Conservation (phyloP, 2,888 invertebrate genomes). For the Aphodius sticticus region DNA sequence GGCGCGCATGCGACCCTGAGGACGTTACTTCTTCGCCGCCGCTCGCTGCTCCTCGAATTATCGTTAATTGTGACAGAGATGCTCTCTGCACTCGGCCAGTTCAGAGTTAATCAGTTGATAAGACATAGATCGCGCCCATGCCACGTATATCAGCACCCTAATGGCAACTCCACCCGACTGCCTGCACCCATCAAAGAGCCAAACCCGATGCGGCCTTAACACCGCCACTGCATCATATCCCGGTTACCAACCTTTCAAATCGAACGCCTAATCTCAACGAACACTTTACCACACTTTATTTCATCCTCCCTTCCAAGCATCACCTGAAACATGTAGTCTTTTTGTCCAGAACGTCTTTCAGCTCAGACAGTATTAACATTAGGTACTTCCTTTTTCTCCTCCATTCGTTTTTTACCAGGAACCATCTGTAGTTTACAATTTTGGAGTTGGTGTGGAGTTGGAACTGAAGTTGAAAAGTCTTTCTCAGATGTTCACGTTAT, state of each 20-base stretch:
- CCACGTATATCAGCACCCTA: conserved; percentile 46
- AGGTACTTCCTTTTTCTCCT: too few species aligned
- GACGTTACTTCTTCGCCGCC: conserved; percentile 43
- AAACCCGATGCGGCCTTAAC: not conserved
- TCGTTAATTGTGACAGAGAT: conserved; percentile 55
- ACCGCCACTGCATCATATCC: not conserved
- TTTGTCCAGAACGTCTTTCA: too few species aligned
- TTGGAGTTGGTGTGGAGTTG: too few species aligned
- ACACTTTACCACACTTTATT: too few species aligned
- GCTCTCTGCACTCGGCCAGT: conserved; percentile 50
- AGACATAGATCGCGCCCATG: conserved; percentile 47
- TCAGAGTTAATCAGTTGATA: conserved; percentile 55
- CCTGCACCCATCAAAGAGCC: not conserved
- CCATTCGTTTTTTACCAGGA: too few species aligned
- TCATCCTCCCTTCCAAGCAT: too few species aligned
- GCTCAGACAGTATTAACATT: too few species aligned
- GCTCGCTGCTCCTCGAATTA: conserved; percentile 50
- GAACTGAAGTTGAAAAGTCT: too few species aligned
- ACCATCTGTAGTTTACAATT: too few species aligned
- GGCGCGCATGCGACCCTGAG: conserved; percentile 51
- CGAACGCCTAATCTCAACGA: not conserved
- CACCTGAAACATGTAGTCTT: too few species aligned
- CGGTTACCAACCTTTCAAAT: not conserved
- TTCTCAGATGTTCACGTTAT: too few species aligned
- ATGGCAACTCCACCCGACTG: conserved; percentile 16